Evolutionary conservation across 2,113 vertebrate genomes (phyloP).

Genomic region (Gorsachius goisagi): DNA sequence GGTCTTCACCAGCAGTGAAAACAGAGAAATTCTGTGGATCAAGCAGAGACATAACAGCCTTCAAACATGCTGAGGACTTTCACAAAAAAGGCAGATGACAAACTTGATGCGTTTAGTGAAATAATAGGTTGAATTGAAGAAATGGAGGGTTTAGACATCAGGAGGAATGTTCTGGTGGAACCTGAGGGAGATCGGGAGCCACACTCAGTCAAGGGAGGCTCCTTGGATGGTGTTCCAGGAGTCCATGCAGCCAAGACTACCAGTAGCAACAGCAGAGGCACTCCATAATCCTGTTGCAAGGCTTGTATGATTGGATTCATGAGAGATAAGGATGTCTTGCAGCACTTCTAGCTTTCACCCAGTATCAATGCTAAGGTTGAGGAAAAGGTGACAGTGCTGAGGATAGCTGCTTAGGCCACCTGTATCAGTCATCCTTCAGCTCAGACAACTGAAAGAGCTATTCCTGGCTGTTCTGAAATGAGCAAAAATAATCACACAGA

Average conservation of each 20-base stretch:
- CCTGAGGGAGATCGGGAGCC: not conserved
- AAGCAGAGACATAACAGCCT: not conserved
- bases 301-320: not conserved
- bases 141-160: not conserved
- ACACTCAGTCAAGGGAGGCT: fast-evolving
- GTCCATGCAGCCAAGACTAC: not conserved
- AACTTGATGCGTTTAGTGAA: not conserved
- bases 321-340: not conserved
- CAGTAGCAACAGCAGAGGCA: not conserved
- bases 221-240: not conserved
- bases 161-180: not conserved
- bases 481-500: not conserved
- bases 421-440: not conserved
- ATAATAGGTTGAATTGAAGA: not conserved
- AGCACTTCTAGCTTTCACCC: not conserved
- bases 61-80: not conserved
- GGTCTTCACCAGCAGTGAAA: not conserved
- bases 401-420: not conserved
- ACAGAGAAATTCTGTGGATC: not conserved
- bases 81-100: not conserved
- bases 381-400: not conserved
- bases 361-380: not conserved
- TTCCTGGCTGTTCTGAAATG: not conserved
- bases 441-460: not conserved
- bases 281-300: fast-evolving